Evolutionary conservation across 2,113 vertebrate species (phyloP).

Genomic region (Esox niger): DNA sequence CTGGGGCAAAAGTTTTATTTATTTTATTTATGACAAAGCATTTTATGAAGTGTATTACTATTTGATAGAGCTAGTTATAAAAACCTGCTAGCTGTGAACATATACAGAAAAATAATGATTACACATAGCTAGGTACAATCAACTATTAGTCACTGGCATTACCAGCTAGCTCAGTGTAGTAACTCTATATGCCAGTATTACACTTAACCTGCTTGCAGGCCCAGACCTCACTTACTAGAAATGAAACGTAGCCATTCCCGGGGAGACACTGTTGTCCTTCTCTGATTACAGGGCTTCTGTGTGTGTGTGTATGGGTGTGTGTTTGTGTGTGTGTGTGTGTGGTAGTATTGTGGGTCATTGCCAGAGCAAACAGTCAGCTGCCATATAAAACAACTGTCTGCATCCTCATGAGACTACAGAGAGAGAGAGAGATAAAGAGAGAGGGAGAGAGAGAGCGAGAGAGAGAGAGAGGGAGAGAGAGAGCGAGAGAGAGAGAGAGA

Average conservation of each 20-base stretch:
- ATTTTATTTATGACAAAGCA: no score
- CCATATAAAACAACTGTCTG: slow-evolving; percentile 74
- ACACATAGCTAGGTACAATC: no score
- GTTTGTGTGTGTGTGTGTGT: slow-evolving; percentile 34
- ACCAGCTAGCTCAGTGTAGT: no score
- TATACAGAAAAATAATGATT: no score
- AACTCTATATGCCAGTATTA: background rate
- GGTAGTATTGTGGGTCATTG: slow-evolving; percentile 60
- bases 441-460: no score
- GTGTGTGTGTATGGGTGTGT: slow-evolving; percentile 35
- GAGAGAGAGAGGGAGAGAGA: background rate
- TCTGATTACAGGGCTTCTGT: slow-evolving; percentile 42
- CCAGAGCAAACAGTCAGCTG: slow-evolving; percentile 74
- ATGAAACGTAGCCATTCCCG: no score
- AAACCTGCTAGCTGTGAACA: no score
- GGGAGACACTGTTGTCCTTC: slow-evolving; percentile 33
- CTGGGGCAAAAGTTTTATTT: no score
- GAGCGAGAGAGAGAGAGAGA: background rate
- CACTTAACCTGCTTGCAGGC: background rate
- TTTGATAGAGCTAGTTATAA: no score
- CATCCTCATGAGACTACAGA: slow-evolving; percentile 45
- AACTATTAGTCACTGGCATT: no score
- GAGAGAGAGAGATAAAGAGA: slow-evolving; percentile 23
- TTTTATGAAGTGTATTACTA: no score
- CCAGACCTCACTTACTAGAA: slow-evolving; percentile 45